A percentile compares a stretch with the other conserved stretches of the same genome.
phyloP scores from a whole-genome alignment of 1,140 invertebrate species.

The Chironomus striatipennis region DNA sequence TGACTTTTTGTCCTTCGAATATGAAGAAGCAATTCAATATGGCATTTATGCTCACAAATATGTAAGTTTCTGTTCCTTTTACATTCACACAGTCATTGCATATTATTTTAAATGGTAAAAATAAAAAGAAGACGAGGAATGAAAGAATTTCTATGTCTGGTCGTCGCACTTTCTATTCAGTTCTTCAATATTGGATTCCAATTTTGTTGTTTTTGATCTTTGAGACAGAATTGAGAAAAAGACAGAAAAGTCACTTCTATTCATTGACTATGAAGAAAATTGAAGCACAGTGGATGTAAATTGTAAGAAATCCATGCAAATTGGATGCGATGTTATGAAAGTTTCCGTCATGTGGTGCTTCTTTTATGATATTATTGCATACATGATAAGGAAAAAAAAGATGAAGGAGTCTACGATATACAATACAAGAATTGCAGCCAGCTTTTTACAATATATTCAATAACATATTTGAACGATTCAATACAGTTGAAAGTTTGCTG shows the following conservation, averaged over 20 bases:
- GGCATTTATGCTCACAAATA: too few relatives aligned
- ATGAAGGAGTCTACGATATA: too few relatives aligned
- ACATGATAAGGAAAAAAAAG: too few relatives aligned
- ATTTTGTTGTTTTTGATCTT: too few relatives aligned
- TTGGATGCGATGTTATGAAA: not conserved
- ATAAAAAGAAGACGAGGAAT: not conserved
- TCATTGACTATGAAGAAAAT: not conserved
- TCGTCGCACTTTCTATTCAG: not conserved
- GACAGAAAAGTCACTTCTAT: too few relatives aligned
- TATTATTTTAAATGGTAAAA: not conserved
- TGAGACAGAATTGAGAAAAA: too few relatives aligned
- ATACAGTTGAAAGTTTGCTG: too few relatives aligned
- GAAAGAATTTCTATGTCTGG: not conserved
- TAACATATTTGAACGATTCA: too few relatives aligned
- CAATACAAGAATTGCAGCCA: too few relatives aligned
- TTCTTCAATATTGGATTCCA: too few relatives aligned
- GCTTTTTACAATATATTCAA: too few relatives aligned
- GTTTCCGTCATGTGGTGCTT: conserved; percentile 3
- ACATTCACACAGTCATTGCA: not conserved
- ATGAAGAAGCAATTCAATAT: too few relatives aligned
- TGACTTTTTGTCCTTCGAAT: not conserved
- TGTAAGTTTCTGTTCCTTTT: not conserved
- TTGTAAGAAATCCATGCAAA: not conserved
- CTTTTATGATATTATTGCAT: not conserved
- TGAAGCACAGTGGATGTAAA: not conserved